Evolutionary conservation across 2,888 invertebrate genomes (phyloP).

Genomic region (Phaonia tiefii): DNA sequence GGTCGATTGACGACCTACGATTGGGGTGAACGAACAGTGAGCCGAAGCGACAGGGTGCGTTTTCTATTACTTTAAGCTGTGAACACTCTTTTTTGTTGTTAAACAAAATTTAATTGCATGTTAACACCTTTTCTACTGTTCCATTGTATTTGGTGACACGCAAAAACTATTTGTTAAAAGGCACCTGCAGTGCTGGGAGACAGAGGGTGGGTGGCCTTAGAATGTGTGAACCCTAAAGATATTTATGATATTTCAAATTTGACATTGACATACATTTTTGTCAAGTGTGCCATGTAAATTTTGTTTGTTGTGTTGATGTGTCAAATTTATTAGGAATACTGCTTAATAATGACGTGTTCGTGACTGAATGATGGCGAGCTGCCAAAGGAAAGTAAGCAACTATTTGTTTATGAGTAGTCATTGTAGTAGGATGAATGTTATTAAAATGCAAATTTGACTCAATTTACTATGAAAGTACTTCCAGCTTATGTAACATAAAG

Average conservation of each 20-base stretch:
- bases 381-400: neutral
- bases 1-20: neutral
- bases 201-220: constrained; percentile 5
- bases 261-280: constrained; percentile 63
- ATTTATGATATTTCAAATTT: constrained; percentile 47
- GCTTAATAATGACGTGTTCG: neutral
- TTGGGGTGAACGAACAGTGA: neutral
- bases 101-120: constrained; percentile 63
- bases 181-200: constrained; percentile 9
- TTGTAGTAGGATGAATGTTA: constrained; percentile 32
- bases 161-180: constrained; percentile 52
- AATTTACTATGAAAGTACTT: too few relatives aligned
- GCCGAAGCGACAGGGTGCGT: neutral
- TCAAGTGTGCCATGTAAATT: constrained; percentile 43
- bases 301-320: constrained; percentile 45
- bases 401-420: constrained; percentile 8
- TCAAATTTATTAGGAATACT: constrained; percentile 41
- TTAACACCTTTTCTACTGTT: constrained; percentile 61
- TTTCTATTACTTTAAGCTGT: constrained; percentile 13
- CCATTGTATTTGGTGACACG: constrained; percentile 37
- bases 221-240: constrained; percentile 46
- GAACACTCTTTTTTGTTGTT: constrained; percentile 32
- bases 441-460: constrained; percentile 52
- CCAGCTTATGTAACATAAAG: too few relatives aligned
- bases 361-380: too few relatives aligned